Conservation (phyloP, 2,113 vertebrate species). For the Haliaeetus leucogaster region DNA sequence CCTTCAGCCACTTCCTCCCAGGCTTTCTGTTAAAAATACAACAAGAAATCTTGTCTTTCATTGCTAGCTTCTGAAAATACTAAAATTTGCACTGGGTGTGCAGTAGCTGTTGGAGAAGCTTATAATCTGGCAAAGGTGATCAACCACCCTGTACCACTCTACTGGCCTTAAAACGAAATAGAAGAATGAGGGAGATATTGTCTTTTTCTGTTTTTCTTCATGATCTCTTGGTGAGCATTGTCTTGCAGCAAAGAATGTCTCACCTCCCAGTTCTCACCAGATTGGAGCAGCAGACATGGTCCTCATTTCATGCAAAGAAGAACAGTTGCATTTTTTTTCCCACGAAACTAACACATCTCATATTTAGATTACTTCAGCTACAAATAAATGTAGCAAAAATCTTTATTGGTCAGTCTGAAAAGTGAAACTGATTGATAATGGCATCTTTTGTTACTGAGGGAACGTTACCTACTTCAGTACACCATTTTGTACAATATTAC, state of each 20-base stretch:
- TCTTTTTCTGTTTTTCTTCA: background rate
- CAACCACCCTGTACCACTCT: background rate
- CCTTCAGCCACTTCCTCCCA: background rate
- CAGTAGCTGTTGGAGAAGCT: background rate
- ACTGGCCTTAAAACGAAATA: background rate
- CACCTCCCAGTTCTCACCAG: background rate
- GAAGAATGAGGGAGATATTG: background rate
- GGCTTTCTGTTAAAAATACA: background rate
- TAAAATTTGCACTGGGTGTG: background rate
- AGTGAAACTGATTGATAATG: background rate
- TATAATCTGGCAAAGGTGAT: background rate
- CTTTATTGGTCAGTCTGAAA: background rate
- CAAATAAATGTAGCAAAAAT: background rate
- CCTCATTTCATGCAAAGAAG: background rate
- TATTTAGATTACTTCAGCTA: background rate
- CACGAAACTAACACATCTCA: background rate
- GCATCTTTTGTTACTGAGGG: background rate
- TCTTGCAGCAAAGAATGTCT: background rate
- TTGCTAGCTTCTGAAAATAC: background rate
- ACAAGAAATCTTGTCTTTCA: background rate
- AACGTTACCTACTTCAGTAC: background rate
- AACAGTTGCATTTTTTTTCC: background rate
- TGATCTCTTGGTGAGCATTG: background rate
- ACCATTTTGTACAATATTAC: background rate
- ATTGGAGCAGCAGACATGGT: background rate